These are phyloP conservation scores for Fukomys damarensis DNA, from an alignment of 2,113 vertebrate genomes.

Conservation along the genomic window DNA sequence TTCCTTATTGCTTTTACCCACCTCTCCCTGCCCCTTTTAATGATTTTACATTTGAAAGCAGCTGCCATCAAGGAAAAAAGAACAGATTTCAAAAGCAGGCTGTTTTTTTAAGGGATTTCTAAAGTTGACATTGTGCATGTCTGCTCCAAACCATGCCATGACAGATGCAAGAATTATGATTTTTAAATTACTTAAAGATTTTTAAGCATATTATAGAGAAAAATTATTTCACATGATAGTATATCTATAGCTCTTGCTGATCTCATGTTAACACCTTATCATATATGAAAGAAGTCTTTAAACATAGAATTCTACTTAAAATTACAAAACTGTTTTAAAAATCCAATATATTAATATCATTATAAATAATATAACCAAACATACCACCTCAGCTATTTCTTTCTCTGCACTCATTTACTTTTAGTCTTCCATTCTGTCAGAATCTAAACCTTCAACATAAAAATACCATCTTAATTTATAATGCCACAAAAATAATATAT, in stretches of 20 bases:
- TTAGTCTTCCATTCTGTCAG: slow-evolving; percentile 88
- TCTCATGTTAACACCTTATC: slow-evolving; percentile 81
- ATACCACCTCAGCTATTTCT: slow-evolving; percentile 82
- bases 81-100: slow-evolving; percentile 78
- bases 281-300: slow-evolving; percentile 83
- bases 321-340: slow-evolving; percentile 81
- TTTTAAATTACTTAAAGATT: slow-evolving; percentile 81
- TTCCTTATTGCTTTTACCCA: slow-evolving; percentile 85
- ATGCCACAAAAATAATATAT: slow-evolving; percentile 78
- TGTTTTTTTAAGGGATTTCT: slow-evolving; percentile 82
- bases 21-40: slow-evolving; percentile 73
- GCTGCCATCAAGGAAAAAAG: slow-evolving; percentile 68
- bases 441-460: slow-evolving; percentile 83
- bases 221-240: slow-evolving; percentile 85
- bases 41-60: slow-evolving; percentile 82
- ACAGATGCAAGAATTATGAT: slow-evolving; percentile 80
- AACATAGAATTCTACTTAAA: slow-evolving; percentile 85
- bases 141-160: slow-evolving; percentile 80
- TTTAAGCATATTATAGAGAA: slow-evolving; percentile 79
- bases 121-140: slow-evolving; percentile 83
- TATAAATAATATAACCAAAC: slow-evolving; percentile 80
- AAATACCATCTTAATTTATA: slow-evolving; percentile 81
- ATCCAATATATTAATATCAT: slow-evolving; percentile 77
- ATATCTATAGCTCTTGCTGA: slow-evolving; percentile 81
- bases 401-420: slow-evolving; percentile 83